Conservation (phyloP, 2,113 vertebrate species). For the Scomber scombrus region DNA sequence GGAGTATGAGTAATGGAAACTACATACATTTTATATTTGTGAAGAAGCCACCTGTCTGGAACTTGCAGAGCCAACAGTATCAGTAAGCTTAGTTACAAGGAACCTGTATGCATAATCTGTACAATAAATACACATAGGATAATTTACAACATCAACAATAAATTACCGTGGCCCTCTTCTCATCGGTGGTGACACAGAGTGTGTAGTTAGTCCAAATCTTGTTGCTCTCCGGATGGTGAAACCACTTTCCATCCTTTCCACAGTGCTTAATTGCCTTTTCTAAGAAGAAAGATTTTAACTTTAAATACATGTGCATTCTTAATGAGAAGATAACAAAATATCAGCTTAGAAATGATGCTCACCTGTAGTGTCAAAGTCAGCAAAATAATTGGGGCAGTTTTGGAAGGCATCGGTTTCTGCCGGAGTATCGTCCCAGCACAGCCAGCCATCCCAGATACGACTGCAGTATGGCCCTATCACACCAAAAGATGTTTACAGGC, state of each 20-base stretch:
- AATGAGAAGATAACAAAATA: neutral
- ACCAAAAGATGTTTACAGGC: neutral
- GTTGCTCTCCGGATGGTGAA: slow-evolving; percentile 49
- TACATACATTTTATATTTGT: neutral
- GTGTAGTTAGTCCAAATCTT: slow-evolving; percentile 63
- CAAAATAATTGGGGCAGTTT: slow-evolving; percentile 65
- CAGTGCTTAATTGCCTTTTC: slow-evolving; percentile 67
- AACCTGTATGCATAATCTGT: neutral
- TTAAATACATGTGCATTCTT: neutral
- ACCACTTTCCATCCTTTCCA: slow-evolving; percentile 64
- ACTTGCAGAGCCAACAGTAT: neutral
- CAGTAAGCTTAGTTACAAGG: neutral
- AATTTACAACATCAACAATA: neutral
- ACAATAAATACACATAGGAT: neutral
- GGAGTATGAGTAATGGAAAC: too few relatives aligned
- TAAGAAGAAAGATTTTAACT: slow-evolving; percentile 26
- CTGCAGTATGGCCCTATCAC: slow-evolving; percentile 56
- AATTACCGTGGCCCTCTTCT: slow-evolving; percentile 60
- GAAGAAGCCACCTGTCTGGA: neutral
- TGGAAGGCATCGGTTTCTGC: slow-evolving; percentile 48
- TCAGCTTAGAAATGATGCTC: neutral
- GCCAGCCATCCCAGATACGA: slow-evolving; percentile 70
- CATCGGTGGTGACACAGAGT: slow-evolving; percentile 41
- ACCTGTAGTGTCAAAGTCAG: slow-evolving; percentile 46
- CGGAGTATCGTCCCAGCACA: slow-evolving; percentile 75